Evolutionary conservation across 2,888 invertebrate genomes (phyloP).

Genomic region (Tachystola acroxantha): DNA sequence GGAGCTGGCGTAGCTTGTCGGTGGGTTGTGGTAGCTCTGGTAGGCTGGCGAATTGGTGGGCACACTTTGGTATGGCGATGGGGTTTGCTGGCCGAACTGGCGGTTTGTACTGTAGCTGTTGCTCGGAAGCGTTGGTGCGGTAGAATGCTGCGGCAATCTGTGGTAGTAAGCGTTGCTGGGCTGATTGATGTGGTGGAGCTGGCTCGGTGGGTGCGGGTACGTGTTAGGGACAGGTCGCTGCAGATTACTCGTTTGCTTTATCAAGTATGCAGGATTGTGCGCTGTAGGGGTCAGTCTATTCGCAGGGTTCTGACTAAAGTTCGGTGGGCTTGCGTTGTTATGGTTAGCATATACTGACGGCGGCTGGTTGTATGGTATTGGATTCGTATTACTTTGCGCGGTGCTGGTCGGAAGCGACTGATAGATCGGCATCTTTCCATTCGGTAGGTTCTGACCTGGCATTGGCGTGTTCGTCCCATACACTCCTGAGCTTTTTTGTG

Average conservation of each 20-base stretch:
- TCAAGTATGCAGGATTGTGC: constrained; percentile 44
- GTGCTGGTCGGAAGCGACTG: constrained; percentile 49
- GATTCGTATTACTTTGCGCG: constrained; percentile 45
- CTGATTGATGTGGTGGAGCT: constrained; percentile 50
- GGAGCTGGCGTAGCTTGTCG: constrained; percentile 64
- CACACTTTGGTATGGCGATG: constrained; percentile 67
- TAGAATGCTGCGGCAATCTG: constrained; percentile 50
- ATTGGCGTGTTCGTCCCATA: constrained; percentile 52
- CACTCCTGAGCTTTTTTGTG: constrained; percentile 49
- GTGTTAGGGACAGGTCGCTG: constrained; percentile 56
- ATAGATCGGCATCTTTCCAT: constrained; percentile 51
- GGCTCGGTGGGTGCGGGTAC: constrained; percentile 56
- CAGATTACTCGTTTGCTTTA: constrained; percentile 47
- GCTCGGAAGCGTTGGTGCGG: constrained; percentile 30
- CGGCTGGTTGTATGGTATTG: constrained; percentile 61
- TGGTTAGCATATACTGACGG: constrained; percentile 53
- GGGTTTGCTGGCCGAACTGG: constrained; percentile 40
- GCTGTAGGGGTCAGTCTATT: constrained; percentile 61
- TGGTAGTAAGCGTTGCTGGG: constrained; percentile 62
- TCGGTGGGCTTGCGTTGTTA: constrained; percentile 59
- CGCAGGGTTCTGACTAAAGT: constrained; percentile 59
- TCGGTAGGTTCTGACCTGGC: constrained; percentile 35
- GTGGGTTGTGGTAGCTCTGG: constrained; percentile 71
- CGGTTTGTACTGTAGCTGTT: constrained; percentile 44
- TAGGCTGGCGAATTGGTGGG: constrained; percentile 68